Conservation (phyloP, 2,888 invertebrate genomes). For the Dryococelus australis region DNA sequence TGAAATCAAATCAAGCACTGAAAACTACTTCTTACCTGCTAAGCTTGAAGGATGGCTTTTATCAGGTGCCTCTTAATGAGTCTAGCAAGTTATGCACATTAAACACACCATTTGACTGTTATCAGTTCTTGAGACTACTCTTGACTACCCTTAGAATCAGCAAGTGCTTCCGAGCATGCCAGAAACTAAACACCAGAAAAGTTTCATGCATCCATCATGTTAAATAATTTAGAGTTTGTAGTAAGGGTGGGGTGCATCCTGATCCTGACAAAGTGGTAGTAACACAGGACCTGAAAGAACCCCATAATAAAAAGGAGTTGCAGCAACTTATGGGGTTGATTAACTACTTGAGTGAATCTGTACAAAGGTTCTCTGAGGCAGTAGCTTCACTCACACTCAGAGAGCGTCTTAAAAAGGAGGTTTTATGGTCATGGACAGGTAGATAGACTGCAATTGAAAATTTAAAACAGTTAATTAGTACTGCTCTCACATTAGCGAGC, state of each 20-base stretch:
- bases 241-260: background rate
- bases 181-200: background rate
- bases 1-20: background rate
- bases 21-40: too few species aligned
- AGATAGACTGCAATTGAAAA: background rate
- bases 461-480: background rate
- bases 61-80: too few species aligned
- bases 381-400: background rate
- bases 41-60: too few species aligned
- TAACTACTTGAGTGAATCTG: background rate
- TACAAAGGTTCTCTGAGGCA: background rate
- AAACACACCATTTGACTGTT: too few species aligned
- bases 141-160: background rate
- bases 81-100: too few species aligned
- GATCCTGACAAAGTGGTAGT: background rate
- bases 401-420: background rate
- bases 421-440: background rate
- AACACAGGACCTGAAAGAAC: background rate
- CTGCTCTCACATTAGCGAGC: background rate
- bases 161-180: background rate
- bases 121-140: background rate
- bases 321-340: background rate
- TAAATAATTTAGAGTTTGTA: background rate
- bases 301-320: background rate
- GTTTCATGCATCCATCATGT: background rate